phyloP scores from a whole-genome alignment of 2,113 vertebrate species.

The Aleadryas rufinucha region DNA sequence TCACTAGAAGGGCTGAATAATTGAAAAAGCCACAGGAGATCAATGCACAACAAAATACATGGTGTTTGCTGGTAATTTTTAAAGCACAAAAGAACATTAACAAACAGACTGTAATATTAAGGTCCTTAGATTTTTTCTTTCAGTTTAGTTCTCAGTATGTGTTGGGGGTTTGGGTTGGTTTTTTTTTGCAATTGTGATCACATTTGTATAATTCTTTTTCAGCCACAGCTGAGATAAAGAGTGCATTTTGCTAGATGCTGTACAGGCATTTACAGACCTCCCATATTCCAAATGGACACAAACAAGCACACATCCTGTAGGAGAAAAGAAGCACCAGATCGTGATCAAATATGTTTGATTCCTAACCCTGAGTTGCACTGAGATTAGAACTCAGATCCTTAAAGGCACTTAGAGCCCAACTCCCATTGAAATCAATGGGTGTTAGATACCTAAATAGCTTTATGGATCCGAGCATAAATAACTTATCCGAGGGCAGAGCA shows the following conservation, averaged over 20 bases:
- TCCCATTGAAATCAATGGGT: constrained; percentile 42
- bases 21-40: neutral
- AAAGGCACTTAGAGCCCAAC: neutral
- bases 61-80: neutral
- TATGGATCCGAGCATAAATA: constrained; percentile 39
- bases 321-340: neutral
- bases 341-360: neutral
- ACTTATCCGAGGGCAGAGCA: constrained; percentile 29
- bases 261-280: neutral
- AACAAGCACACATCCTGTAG: neutral
- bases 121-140: neutral
- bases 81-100: neutral
- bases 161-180: neutral
- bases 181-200: neutral
- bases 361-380: neutral
- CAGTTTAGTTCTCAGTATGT: neutral
- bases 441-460: constrained; percentile 47
- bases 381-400: constrained; percentile 21
- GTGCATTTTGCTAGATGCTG: neutral
- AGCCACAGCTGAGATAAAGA: neutral
- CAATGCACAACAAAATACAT: neutral
- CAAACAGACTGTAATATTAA: neutral
- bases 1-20: neutral
- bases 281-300: neutral
- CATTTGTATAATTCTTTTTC: neutral